Conservation (phyloP, 2,888 invertebrate species). For the Cremastobaeus sp. region DNA sequence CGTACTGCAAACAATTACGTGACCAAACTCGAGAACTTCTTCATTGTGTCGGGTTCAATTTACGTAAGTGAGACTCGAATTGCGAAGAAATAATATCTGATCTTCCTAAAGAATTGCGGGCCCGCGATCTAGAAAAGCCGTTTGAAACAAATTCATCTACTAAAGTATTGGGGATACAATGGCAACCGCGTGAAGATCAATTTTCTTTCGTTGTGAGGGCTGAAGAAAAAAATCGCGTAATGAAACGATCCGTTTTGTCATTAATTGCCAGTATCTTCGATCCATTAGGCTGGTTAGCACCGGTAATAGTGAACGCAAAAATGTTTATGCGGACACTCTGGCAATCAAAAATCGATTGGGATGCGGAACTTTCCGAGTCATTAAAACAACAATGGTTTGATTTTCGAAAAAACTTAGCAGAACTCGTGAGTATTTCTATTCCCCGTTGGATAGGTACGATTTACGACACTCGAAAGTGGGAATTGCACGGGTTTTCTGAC, state of each 20-base stretch:
- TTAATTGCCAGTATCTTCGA: background rate
- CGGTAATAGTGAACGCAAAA: background rate
- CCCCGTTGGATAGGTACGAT: too few species aligned
- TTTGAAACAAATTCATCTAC: background rate
- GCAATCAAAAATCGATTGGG: background rate
- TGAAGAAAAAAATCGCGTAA: too few species aligned
- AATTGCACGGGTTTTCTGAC: background rate
- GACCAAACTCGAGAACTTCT: too few species aligned
- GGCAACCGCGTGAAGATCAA: constrained; percentile 2
- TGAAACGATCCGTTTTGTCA: too few species aligned
- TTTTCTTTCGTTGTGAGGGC: too few species aligned
- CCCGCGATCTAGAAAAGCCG: background rate
- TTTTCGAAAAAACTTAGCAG: background rate
- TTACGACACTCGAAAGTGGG: too few species aligned
- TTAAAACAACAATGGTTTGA: background rate
- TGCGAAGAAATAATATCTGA: background rate
- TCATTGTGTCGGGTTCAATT: too few species aligned
- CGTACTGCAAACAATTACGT: too few species aligned
- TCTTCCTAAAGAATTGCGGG: background rate
- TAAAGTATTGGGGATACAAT: constrained; percentile 7
- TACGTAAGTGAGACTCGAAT: too few species aligned
- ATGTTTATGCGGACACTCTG: background rate
- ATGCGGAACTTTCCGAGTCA: background rate
- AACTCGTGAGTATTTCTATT: background rate
- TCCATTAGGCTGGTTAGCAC: background rate